A percentile compares a stretch with the other conserved stretches of the same genome.
Evolutionary conservation across 2,797 vertebrate genomes (phyloP).

Genomic region (Chloroceryle amazona): DNA sequence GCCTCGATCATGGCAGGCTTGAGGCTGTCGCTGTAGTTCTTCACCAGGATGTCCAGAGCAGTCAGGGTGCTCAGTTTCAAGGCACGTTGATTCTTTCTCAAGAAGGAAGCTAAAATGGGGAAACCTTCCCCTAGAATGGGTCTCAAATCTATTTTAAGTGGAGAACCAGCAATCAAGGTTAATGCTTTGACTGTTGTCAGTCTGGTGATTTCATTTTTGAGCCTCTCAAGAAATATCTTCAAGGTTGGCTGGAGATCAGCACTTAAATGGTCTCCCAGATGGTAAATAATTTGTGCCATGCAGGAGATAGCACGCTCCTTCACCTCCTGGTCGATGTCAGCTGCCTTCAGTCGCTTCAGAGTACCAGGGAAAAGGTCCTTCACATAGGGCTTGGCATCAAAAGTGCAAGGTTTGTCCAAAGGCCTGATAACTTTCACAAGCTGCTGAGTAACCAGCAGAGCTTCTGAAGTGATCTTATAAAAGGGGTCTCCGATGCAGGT

Average conservation of each 20-base stretch:
- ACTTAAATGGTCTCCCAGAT: conserved; percentile 89
- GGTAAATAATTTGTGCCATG: conserved; percentile 90
- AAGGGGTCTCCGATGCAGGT: conserved; percentile 91
- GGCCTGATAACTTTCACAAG: conserved; percentile 90
- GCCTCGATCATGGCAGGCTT: conserved; percentile 85
- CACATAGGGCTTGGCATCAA: conserved; percentile 87
- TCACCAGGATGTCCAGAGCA: conserved; percentile 87
- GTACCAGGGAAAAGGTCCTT: conserved; percentile 86
- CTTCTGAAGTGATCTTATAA: conserved; percentile 94
- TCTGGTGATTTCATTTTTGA: conserved; percentile 95
- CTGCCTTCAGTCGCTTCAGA: conserved; percentile 89
- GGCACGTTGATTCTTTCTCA: conserved; percentile 93
- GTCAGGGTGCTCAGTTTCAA: conserved; percentile 89
- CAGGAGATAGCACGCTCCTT: conserved; percentile 95
- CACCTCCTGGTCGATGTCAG: conserved; percentile 97
- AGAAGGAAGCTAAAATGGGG: conserved; percentile 90
- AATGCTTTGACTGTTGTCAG: conserved; percentile 90
- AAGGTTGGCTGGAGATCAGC: conserved; percentile 87
- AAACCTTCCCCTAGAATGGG: conserved; percentile 88
- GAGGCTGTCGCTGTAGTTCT: conserved; percentile 87
- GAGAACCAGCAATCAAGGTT: conserved; percentile 86
- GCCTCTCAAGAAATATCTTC: conserved; percentile 90
- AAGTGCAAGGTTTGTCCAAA: conserved; percentile 74
- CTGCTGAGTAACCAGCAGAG: conserved; percentile 92
- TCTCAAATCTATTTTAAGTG: conserved; percentile 87